Base-by-base conservation (phyloP, 2,797 vertebrate genomes). In the Chelon labrosus region DNA sequence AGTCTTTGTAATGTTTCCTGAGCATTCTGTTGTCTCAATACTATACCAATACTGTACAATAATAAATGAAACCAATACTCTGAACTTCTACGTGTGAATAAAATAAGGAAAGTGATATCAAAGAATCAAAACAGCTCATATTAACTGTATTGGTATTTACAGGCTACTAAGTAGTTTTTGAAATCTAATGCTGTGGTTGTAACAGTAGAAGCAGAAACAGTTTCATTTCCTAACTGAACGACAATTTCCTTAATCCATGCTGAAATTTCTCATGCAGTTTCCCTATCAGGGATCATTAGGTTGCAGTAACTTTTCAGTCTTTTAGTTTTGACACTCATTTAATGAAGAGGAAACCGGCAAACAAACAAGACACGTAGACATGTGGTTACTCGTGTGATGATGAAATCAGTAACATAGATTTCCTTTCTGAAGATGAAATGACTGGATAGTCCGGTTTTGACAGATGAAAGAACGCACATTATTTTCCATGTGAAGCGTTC, bases 331-430 rank as follows among this genome's bases (percentile, higher is more conserved):
- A 58, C n/a, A 38, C 19, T 55, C 6, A 11, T 35, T 37, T 70
- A 7, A 5, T 14, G 3, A 64, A 65, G 65, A 53, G 22, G 37
- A 82, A 77, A 49, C 39, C 1, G 5, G 20, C 53, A 9, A 54
- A 65, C 8, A 46, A 51, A 51, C 39, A 10, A 39, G 20, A 22
- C 49, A 53, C 0, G 0, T 0, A 12, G 0, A 3, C 14, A 10
- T 37, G 37, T 7, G 64, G 22, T 67, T 38, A 31, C 19, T n/a
- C 39, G 37, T 19, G 41, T 6, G n/a, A 13, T 38, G 25, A 13
- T 42, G 1, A 0, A 66, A 60, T 65, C 22, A 11, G 53, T 3
- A 19, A 46, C n/a, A 1, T 20, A 35, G 37, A 51, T 72, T 42
- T 63, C 12, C 47, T n/a, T 46, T 59, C 12, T 42, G 2, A 35